Evolutionary conservation across 2,113 vertebrate genomes (phyloP), one percentile per base, ranked within the genome.

Genomic region (Scatophagus argus): DNA sequence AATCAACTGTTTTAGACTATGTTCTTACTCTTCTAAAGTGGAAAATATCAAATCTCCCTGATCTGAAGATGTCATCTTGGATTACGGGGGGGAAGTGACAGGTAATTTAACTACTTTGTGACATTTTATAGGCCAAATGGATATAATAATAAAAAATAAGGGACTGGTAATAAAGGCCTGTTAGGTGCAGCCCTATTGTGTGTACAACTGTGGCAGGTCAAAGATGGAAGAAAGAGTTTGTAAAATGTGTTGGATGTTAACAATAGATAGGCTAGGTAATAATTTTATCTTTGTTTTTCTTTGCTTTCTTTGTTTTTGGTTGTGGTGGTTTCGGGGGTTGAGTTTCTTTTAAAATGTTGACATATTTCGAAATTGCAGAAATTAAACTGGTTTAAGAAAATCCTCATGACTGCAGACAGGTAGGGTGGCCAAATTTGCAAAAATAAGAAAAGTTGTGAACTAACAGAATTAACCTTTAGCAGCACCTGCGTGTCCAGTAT

Each of bases 381-480:
- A 43, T 39, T 2, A n/a, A 32, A 21, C 16, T 23, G 5, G 1
- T 25, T n/a, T n/a, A n/a, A n/a, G 17, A 36, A 62, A 2, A 0
- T 34, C 61, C 23, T 43, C 12, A 2, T 29, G 47, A 58, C 0
- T 21, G 38, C 11, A 9, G 13, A 31, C 13, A 29, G n/a, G 46
- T 43, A 19, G 9, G 17, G 49, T 25, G 21, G 16, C 6, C 21
- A 29, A 25, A 56, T 27, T 25, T 23, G 31, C 3, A 5, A 65
- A 63, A 56, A 69, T 23, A 51, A 74, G 36, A 52, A 60, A 29
- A 23, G 36, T n/a, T n/a, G n/a, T n/a, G n/a, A n/a, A n/a, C n/a
- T n/a, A 58, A 6, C 12, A 47, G 32, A 79, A 66, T 61, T 14
- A 44, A 51, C 27, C 38, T 49, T 56, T n/a, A 56, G 60, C 23